Evolutionary conservation across 2,888 invertebrate species (phyloP).

Genomic region (Alviniconcha strummeri): DNA sequence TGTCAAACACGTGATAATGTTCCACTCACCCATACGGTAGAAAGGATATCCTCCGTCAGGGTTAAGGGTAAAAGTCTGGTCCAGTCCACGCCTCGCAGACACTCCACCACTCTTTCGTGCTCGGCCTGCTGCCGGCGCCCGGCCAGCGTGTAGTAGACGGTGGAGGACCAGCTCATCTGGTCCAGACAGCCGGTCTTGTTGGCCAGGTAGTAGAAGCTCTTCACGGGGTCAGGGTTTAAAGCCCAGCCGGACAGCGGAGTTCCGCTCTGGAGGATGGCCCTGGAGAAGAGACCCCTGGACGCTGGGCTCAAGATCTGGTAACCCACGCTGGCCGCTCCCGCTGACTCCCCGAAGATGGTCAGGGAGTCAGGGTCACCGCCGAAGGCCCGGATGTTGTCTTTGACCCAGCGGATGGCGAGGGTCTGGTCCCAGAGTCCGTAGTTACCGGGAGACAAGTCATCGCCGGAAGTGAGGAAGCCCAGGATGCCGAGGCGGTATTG

Average conservation of each 20-base stretch:
- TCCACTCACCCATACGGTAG: no score
- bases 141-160: not conserved
- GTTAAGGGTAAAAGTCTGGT: slow-evolving; percentile 6
- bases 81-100: slow-evolving; percentile 1
- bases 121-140: not conserved
- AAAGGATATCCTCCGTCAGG: not conserved
- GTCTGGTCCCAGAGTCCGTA: slow-evolving; percentile 32
- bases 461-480: slow-evolving; percentile 31
- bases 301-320: slow-evolving; percentile 16
- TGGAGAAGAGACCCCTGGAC: slow-evolving; percentile 6
- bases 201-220: not conserved
- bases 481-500: slow-evolving; percentile 32
- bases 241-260: not conserved
- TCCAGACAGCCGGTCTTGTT: slow-evolving; percentile 4
- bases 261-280: slow-evolving; percentile 30
- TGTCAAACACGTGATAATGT: no score
- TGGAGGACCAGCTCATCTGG: not conserved
- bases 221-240: not conserved
- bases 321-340: slow-evolving; percentile 28
- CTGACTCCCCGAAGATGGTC: slow-evolving; percentile 29
- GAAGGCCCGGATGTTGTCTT: slow-evolving; percentile 33
- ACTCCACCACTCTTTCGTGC: slow-evolving; percentile 6
- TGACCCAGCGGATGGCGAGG: slow-evolving; percentile 29
- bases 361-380: slow-evolving; percentile 29
- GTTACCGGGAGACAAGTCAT: slow-evolving; percentile 26